These are phyloP conservation scores for Chrysolophus pictus DNA, from an alignment of 2,797 vertebrate genomes.

Conservation along the genomic window DNA sequence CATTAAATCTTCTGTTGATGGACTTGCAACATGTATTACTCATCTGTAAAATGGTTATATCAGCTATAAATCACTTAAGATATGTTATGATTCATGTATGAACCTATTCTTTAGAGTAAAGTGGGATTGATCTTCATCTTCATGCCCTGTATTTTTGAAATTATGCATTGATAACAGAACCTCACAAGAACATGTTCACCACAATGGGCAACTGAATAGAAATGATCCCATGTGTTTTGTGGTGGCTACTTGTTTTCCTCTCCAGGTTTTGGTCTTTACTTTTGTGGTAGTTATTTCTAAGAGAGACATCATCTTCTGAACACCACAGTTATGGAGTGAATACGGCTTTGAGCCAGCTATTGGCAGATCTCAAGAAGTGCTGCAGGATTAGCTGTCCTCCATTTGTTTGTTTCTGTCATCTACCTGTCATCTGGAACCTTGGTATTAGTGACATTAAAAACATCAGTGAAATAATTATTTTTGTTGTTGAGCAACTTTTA, in stretches of 20 bases:
- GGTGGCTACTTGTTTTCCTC: not conserved
- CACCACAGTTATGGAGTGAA: not conserved
- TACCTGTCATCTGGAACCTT: not conserved
- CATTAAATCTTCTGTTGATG: conserved; percentile 37
- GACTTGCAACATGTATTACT: conserved; percentile 10
- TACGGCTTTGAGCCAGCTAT: too few relatives aligned
- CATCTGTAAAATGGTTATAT: conserved; percentile 15
- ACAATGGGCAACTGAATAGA: not conserved
- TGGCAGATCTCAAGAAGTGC: not conserved
- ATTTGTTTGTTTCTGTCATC: not conserved
- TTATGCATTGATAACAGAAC: not conserved
- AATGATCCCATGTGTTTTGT: not conserved
- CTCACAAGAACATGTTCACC: not conserved
- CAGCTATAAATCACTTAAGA: conserved; percentile 20
- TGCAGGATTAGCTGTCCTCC: not conserved
- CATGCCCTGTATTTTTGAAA: not conserved
- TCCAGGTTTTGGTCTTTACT: not conserved
- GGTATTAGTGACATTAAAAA: not conserved
- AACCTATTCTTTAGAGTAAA: not conserved
- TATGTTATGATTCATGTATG: not conserved
- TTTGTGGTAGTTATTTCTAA: not conserved
- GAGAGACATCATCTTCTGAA: not conserved
- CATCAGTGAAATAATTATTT: not conserved
- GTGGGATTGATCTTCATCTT: not conserved
- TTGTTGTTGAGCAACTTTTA: not conserved